Conservation (phyloP, 2,888 invertebrate species). For the Erynnis tages region DNA sequence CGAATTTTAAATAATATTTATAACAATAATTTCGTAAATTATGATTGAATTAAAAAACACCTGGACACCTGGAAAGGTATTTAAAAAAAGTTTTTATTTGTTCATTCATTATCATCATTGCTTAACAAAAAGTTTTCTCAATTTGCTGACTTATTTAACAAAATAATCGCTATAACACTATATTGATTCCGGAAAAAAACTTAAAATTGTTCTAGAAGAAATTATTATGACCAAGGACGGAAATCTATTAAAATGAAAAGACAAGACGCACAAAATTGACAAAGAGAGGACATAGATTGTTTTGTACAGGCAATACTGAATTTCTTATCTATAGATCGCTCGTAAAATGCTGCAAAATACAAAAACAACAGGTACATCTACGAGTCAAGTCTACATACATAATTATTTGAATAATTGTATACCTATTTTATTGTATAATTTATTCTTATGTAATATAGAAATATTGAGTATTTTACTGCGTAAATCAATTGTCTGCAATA, state of each 20-base stretch:
- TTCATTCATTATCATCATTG: too few relatives aligned
- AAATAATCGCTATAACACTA: too few relatives aligned
- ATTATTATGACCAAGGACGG: conserved; percentile 16
- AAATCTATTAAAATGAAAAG: conserved; percentile 1
- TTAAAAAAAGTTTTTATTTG: too few relatives aligned
- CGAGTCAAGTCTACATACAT: conserved; percentile 26
- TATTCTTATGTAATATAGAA: conserved; percentile 16
- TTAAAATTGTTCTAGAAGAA: background rate
- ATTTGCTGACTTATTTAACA: too few relatives aligned
- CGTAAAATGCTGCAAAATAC: too few relatives aligned
- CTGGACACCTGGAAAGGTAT: too few relatives aligned
- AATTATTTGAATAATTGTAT: conserved; percentile 33
- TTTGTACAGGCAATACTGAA: conserved; percentile 3
- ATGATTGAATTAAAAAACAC: too few relatives aligned
- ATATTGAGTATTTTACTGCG: conserved; percentile 36
- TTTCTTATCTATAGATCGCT: conserved; percentile 10
- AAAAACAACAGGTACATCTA: conserved; percentile 12
- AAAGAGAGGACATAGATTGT: background rate
- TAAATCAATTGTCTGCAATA: conserved; percentile 32
- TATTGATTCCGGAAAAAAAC: background rate
- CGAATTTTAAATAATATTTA: too few relatives aligned
- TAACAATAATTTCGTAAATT: too few relatives aligned
- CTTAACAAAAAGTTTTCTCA: too few relatives aligned
- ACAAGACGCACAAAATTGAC: background rate
- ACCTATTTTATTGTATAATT: conserved; percentile 21